Percentiles rank a stretch among this genome's conserved stretches.
Conservation (phyloP, 2,888 invertebrate species). For the Dorcus hopei region DNA sequence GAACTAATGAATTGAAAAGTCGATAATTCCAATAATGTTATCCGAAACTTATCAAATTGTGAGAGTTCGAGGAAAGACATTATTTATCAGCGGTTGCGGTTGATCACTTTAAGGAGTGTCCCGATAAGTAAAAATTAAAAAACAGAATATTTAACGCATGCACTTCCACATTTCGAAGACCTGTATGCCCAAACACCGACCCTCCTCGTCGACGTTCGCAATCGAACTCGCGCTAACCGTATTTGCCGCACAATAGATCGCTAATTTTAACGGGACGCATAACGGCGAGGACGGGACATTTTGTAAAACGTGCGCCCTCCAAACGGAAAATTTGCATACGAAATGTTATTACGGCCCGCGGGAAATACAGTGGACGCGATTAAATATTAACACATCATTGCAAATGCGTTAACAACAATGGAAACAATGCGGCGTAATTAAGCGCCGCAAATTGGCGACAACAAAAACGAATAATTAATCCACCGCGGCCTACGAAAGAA, state of each 20-base stretch:
- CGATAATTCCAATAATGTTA: no score
- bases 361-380: constrained; percentile 37
- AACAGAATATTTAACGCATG: no score
- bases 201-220: not conserved
- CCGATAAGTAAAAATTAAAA: no score
- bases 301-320: constrained; percentile 20
- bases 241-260: not conserved
- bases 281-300: constrained; percentile 7
- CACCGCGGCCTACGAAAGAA: not conserved
- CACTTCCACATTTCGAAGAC: no score
- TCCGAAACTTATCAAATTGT: no score
- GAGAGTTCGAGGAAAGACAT: no score
- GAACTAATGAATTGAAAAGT: no score
- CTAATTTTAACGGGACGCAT: not conserved
- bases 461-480: not conserved
- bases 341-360: constrained; percentile 32
- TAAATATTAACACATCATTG: constrained; percentile 43
- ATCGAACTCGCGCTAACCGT: no score
- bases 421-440: constrained; percentile 29
- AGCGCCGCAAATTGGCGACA: constrained; percentile 10
- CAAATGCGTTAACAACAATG: constrained; percentile 35
- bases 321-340: constrained; percentile 37
- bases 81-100: no score
- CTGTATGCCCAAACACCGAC: no score
- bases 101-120: no score